Evolutionary conservation across 1,140 invertebrate species (phyloP).

Genomic region (Colletes gigas): DNA sequence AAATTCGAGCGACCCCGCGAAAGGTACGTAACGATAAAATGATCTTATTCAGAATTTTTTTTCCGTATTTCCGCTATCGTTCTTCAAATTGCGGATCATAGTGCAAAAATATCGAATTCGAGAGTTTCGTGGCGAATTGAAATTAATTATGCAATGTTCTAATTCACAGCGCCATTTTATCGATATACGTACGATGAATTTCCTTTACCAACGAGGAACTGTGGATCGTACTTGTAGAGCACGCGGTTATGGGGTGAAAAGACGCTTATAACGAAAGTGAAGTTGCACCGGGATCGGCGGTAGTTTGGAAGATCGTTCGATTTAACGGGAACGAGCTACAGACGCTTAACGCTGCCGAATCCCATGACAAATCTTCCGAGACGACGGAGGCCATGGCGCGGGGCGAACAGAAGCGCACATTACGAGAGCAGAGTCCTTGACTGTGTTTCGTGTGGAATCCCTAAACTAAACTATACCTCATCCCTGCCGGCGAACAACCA

Average conservation of each 20-base stretch:
- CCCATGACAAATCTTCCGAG: conserved; percentile 41
- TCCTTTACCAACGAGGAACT: not conserved
- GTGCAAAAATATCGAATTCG: too few relatives aligned
- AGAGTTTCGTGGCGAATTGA: too few relatives aligned
- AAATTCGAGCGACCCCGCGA: too few relatives aligned
- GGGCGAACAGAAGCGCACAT: conserved; percentile 27
- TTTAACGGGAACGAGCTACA: conserved; percentile 20
- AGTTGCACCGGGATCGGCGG: not conserved
- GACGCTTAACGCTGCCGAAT: conserved; percentile 22
- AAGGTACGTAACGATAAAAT: too few relatives aligned
- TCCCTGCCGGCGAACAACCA: conserved; percentile 66
- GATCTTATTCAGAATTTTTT: too few relatives aligned
- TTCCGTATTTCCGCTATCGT: too few relatives aligned
- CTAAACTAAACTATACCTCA: conserved; percentile 75
- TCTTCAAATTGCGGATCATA: too few relatives aligned
- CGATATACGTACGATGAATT: not conserved
- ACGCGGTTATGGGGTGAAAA: not conserved
- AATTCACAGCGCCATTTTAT: too few relatives aligned
- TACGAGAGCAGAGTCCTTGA: conserved; percentile 55
- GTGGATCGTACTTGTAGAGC: too few relatives aligned
- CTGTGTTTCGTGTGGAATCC: conserved; percentile 71
- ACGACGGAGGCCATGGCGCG: not conserved
- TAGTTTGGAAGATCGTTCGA: not conserved
- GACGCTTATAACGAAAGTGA: not conserved
- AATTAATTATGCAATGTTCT: too few relatives aligned